These are phyloP conservation scores for Apamea sordens DNA, from an alignment of 2,888 invertebrate species.

Conservation along the genomic window DNA sequence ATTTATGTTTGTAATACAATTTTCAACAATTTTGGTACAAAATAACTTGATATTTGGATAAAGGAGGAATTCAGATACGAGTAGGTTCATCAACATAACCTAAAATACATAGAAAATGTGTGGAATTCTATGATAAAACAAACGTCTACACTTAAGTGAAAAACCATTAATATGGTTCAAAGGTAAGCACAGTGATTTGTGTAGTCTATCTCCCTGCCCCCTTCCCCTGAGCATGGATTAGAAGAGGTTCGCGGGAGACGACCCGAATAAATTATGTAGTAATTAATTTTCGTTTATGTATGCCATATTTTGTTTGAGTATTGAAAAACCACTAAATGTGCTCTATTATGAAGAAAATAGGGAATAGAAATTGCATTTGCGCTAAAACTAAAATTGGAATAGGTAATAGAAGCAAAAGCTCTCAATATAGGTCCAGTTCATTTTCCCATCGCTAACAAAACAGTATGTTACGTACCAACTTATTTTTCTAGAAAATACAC, in stretches of 20 bases:
- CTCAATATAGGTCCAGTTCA: not conserved
- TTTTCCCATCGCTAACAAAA: not conserved
- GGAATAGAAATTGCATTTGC: not conserved
- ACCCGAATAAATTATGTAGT: conserved; percentile 45
- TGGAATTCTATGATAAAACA: not conserved
- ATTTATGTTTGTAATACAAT: not conserved
- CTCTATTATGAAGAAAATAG: not conserved
- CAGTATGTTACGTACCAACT: not conserved
- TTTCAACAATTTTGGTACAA: not conserved
- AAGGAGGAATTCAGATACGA: not conserved
- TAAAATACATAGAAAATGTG: not conserved
- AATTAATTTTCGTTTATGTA: conserved; percentile 34
- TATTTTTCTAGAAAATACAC: not conserved
- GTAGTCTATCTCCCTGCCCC: conserved; percentile 3
- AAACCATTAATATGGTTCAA: conserved; percentile 44
- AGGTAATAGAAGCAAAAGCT: not conserved
- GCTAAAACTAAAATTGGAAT: not conserved
- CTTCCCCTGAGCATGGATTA: conserved; percentile 27
- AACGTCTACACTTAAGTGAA: not conserved
- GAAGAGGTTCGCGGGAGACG: conserved; percentile 10
- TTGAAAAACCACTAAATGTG: not conserved
- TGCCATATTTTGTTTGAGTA: conserved; percentile 7
- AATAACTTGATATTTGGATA: not conserved
- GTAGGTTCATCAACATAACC: not conserved
- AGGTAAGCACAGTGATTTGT: conserved; percentile 38